A percentile compares a stretch with the other conserved stretches of the same genome.
Evolutionary conservation across 2,888 invertebrate genomes (phyloP).

Genomic region (Tiliacea citrago): DNA sequence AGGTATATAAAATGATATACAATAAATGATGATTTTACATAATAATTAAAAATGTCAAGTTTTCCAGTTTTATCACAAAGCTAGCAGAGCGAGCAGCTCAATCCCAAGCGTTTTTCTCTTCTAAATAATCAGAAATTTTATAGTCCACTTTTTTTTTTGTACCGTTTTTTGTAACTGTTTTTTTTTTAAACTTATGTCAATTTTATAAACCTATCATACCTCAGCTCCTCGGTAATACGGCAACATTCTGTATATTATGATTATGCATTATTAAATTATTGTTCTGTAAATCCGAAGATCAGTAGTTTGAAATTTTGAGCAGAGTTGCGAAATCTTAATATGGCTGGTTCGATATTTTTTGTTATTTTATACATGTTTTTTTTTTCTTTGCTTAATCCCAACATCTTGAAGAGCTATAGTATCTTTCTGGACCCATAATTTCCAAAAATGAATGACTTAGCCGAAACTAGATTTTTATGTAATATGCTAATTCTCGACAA

Average conservation of each 20-base stretch:
- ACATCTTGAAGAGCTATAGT: background rate
- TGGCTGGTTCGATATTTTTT: background rate
- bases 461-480: conserved; percentile 88
- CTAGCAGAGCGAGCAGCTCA: no score
- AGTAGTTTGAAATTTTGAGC: background rate
- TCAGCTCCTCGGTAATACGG: background rate
- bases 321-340: background rate
- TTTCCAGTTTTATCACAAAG: no score
- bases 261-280: background rate
- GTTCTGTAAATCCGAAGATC: background rate
- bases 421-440: conserved; percentile 6
- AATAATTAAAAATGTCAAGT: no score
- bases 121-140: no score
- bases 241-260: background rate
- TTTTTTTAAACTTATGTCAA: background rate
- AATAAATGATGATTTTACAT: no score
- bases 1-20: no score
- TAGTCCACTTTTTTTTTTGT: no score
- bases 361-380: conserved; percentile 7
- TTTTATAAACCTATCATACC: background rate
- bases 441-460: conserved; percentile 61
- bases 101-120: no score
- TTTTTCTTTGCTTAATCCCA: conserved; percentile 25
- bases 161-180: background rate
- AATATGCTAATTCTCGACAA: conserved; percentile 89